phyloP scores from a whole-genome alignment of 2,888 invertebrate genomes.

The Hirtodrosophila cameraria region DNA sequence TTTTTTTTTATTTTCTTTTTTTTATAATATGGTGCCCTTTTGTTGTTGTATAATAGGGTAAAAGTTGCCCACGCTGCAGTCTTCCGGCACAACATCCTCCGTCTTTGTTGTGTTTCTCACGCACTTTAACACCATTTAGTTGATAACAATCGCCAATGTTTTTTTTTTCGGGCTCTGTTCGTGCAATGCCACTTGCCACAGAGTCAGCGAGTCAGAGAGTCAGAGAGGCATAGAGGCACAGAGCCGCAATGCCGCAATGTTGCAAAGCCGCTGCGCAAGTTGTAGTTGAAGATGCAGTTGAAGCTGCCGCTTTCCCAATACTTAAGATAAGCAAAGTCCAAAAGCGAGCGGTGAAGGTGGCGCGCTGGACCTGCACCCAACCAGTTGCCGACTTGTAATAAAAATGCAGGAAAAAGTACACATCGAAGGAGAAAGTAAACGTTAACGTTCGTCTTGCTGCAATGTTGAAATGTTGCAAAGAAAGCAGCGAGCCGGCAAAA shows the following conservation, averaged over 20 bases:
- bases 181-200: constrained; percentile 66
- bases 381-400: constrained; percentile 63
- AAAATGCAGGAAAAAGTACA: constrained; percentile 78
- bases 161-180: constrained; percentile 26
- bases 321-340: constrained; percentile 75
- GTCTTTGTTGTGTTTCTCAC: constrained; percentile 64
- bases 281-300: constrained; percentile 65
- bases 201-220: too few species aligned
- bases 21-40: constrained; percentile 51
- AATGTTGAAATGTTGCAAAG: constrained; percentile 75
- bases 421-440: constrained; percentile 78
- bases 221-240: too few species aligned
- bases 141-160: constrained; percentile 73
- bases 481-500: constrained; percentile 70
- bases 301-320: constrained; percentile 57
- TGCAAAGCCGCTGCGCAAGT: constrained; percentile 26
- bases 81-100: constrained; percentile 45
- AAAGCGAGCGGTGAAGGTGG: constrained; percentile 73
- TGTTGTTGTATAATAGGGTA: constrained; percentile 65
- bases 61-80: constrained; percentile 65
- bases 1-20: constrained; percentile 8
- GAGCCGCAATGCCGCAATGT: too few species aligned
- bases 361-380: constrained; percentile 63
- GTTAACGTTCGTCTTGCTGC: constrained; percentile 66
- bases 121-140: constrained; percentile 80